Conservation (phyloP, 1,140 invertebrate species). For the Neodiprion lecontei region DNA sequence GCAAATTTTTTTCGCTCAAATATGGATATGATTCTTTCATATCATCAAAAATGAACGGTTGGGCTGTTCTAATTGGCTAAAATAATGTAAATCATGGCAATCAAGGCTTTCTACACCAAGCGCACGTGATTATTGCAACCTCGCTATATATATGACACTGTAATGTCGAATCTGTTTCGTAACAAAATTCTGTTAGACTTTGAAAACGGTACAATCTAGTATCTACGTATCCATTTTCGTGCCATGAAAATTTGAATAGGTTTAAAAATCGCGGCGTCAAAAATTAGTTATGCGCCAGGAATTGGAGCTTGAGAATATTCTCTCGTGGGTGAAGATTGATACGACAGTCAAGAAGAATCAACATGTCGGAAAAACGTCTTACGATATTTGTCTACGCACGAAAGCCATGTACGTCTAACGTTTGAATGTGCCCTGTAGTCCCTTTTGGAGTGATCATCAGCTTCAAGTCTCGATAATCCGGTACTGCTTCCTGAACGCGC, state of each 20-base stretch:
- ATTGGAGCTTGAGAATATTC: constrained; percentile 19
- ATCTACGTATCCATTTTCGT: constrained; percentile 22
- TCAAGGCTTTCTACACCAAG: no score
- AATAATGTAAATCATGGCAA: no score
- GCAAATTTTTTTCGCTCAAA: no score
- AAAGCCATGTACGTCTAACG: background rate
- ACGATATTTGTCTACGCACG: background rate
- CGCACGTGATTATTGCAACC: no score
- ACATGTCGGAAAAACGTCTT: background rate
- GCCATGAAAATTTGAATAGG: constrained; percentile 24
- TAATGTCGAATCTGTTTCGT: no score
- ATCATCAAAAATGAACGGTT: no score
- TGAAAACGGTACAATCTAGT: constrained; percentile 5
- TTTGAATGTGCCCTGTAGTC: background rate
- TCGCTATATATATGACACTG: no score
- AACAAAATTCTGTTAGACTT: no score
- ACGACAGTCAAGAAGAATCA: background rate
- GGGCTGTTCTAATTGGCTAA: no score
- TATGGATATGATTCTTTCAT: no score
- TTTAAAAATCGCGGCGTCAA: constrained; percentile 25
- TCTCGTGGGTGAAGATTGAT: background rate
- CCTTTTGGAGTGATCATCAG: background rate
- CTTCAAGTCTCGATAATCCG: background rate
- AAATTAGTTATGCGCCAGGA: constrained; percentile 25
- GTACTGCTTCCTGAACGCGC: background rate